Evolutionary conservation across 2,888 invertebrate species (phyloP).

Genomic region (Plebejus anna): DNA sequence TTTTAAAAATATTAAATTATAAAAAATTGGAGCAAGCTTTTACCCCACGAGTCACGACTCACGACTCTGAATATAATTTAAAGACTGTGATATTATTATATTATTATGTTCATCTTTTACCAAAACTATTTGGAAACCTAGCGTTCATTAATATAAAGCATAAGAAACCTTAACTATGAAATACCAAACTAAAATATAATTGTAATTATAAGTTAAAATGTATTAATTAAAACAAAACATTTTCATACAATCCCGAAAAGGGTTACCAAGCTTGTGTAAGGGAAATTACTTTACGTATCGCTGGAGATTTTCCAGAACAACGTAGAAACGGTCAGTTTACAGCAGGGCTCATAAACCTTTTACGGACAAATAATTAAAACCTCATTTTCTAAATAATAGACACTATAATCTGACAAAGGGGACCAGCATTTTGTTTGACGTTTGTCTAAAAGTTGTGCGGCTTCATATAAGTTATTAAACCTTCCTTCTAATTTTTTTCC

Average conservation of each 20-base stretch:
- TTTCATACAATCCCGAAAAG: background rate
- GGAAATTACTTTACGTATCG: background rate
- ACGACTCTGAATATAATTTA: no score
- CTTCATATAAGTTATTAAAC: no score
- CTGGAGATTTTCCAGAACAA: background rate
- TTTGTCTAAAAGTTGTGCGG: no score
- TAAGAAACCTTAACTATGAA: background rate
- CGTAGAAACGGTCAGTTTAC: background rate
- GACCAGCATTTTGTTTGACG: no score
- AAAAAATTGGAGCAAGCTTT: no score
- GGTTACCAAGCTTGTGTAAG: background rate
- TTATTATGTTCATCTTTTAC: no score
- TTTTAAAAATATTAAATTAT: no score
- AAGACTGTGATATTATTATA: no score
- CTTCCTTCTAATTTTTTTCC: no score
- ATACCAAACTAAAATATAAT: background rate
- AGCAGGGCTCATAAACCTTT: background rate
- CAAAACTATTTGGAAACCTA: no score
- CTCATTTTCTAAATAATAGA: background rate
- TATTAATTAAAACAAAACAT: background rate
- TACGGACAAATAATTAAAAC: slow-evolving; percentile 11
- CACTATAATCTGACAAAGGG: background rate
- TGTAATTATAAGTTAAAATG: background rate
- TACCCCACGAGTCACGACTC: no score
- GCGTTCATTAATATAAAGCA: no score